Evolutionary conservation across 2,113 vertebrate species (phyloP), one percentile per base, ranked within the genome.

Genomic region (Gallinago jamesoni): DNA sequence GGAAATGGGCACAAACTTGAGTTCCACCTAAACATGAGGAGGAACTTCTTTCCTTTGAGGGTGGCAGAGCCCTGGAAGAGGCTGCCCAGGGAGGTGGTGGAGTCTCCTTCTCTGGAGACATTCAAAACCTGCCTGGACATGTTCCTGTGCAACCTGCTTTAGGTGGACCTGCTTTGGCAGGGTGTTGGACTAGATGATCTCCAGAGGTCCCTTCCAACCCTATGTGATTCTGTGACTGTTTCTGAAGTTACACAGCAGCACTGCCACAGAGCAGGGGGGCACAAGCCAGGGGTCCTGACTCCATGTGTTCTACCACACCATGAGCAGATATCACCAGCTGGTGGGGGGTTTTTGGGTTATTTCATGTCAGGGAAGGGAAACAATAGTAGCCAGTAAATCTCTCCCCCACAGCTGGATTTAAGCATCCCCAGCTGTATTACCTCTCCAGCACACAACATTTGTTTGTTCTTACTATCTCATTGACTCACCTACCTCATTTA

Each of bases 221-320:
- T 18, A 45, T 45, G 45, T 45, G 45, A 45, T 45, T 45, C 45
- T 45, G 45, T 45, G 45, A 45, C 45, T 24, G 47, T 31, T 25
- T 33, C 23, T 19, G 17, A 62, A 45, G 30, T 67, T 41, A 27
- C 30, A 27, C 52, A 48, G 39, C 23, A n/a, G 69, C 35, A 12
- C 27, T 48, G 35, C 31, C 68, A 83, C 43, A 27, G 33, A 59
- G 22, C 1, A 4, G 2, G 43, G 33, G 11, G 90, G 48, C 31
- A 10, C 19, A 41, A 35, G 12, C 5, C 57, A 12, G 21, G 33
- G 31, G 10, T 73, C 55, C 30, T 3, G 5, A 8, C 18, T 53
- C 20, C 28, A 18, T 2, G 1, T 6, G 16, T 27, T 39, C 33
- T 2, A 7, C 47, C 16, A 17, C 1, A 2, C 18, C 8, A 2